phyloP scores from a whole-genome alignment of 1,140 invertebrate genomes.

The Platyscapa corneri region DNA sequence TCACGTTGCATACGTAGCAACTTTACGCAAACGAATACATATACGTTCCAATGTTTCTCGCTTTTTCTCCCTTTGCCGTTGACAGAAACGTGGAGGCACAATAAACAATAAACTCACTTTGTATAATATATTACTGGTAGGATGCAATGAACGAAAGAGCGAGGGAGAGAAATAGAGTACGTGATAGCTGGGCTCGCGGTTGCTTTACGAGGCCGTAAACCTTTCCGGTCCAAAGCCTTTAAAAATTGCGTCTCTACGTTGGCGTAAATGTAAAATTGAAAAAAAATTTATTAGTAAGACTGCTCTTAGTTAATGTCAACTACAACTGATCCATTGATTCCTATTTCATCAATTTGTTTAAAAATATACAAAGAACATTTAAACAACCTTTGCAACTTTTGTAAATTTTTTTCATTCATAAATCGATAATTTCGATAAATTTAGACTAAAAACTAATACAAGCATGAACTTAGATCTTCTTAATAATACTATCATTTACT shows the following conservation, averaged over 20 bases:
- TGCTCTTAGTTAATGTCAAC: not conserved
- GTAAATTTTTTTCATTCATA: no score
- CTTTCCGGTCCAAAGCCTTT: slow-evolving; percentile 52
- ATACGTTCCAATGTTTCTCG: no score
- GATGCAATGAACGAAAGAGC: slow-evolving; percentile 31
- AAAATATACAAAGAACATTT: not conserved
- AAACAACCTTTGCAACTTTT: no score
- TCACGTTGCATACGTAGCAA: not conserved
- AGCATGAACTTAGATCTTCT: no score
- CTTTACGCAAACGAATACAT: not conserved
- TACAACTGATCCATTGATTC: not conserved
- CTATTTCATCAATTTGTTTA: not conserved
- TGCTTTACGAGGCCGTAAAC: slow-evolving; percentile 56
- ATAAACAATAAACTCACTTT: slow-evolving; percentile 49
- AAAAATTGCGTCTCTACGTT: slow-evolving; percentile 52
- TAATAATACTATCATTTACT: no score
- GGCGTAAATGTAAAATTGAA: slow-evolving; percentile 43
- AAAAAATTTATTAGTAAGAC: slow-evolving; percentile 28
- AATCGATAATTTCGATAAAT: no score
- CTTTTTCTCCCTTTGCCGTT: not conserved
- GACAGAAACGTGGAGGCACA: not conserved
- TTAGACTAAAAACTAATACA: no score
- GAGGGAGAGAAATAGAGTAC: slow-evolving; percentile 13
- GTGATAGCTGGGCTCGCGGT: slow-evolving; percentile 45
- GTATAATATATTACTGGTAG: slow-evolving; percentile 40